Percentiles rank a stretch among this genome's conserved stretches.
These are phyloP conservation scores for Macrotus californicus DNA, from an alignment of 2,113 vertebrate genomes.

Conservation along the genomic window DNA sequence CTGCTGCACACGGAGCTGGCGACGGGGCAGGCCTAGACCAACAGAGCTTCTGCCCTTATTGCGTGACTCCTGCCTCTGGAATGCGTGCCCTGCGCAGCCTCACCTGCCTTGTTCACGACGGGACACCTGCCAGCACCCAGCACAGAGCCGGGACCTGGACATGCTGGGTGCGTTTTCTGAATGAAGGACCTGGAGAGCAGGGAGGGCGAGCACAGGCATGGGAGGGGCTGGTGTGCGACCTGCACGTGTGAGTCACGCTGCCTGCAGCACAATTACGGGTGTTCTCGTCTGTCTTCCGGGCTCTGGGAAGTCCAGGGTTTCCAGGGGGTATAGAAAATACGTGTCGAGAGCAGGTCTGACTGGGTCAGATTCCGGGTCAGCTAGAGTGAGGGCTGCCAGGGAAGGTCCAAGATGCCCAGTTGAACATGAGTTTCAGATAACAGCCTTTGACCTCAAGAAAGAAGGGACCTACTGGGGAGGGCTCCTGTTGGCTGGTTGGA, in stretches of 20 bases:
- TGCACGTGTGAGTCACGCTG: rapidly evolving
- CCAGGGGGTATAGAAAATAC: background rate
- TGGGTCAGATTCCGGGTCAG: background rate
- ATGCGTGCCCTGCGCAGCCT: rapidly evolving
- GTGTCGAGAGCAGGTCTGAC: background rate
- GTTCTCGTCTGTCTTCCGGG: rapidly evolving
- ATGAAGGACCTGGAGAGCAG: background rate
- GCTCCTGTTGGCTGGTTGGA: background rate
- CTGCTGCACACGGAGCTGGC: background rate
- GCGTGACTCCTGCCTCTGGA: background rate
- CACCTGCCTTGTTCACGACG: background rate
- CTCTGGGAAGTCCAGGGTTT: rapidly evolving
- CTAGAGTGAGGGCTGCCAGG: background rate
- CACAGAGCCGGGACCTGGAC: background rate
- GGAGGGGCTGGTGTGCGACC: background rate
- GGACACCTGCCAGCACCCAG: background rate
- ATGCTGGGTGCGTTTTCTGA: background rate
- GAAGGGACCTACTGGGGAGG: background rate
- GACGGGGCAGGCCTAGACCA: background rate
- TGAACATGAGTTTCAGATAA: background rate
- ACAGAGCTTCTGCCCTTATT: background rate
- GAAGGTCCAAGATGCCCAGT: background rate
- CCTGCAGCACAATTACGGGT: rapidly evolving
- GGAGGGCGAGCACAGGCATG: rapidly evolving
- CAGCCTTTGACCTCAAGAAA: too few relatives aligned